Evolutionary conservation across 2,797 vertebrate genomes (phyloP), one percentile per base, ranked within the genome.

Genomic region (Danio aesculapii): DNA sequence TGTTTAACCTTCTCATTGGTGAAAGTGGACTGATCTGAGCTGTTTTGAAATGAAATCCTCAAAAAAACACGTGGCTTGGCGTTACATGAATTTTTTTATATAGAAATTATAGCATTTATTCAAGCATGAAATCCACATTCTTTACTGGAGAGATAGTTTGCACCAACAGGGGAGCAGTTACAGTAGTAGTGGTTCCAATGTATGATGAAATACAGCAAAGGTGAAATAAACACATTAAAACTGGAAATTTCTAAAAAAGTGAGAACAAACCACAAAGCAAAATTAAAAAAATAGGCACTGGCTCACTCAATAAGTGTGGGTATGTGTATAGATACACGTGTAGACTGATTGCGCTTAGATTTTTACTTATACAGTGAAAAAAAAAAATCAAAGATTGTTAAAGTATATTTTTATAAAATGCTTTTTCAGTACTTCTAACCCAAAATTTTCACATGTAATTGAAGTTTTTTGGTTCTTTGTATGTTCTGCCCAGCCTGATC

Each of bases 81-180:
- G 55, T 6, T 43, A 55, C 4, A 70, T n/a, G 4, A 6, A 9
- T 9, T 57, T 46, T 1, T 58, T 62, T 72, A 44, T 44, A 74
- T 11, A 46, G 17, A 66, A 77, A 53, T 62, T 1, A 39, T 9
- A 57, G 6, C 8, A 44, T 77, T 67, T 39, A 39, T 57, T 67
- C 41, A 67, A 67, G 17, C 75, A 53, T 57, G 14, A 53, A 58
- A 75, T 75, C 50, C 2, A 21, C 62, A 77, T 66, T 77, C 58
- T 75, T 66, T 43, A 75, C 21, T 41, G 41, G 14, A 17, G 39
- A 17, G 2, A 74, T 7, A 3, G 30, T 21, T 47, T 43, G 14
- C 49, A 53, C 13, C 49, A 70, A 70, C 6, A 39, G 8, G 6
- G 39, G 47, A 70, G 59, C 30, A 68, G 66, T 50, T 67, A 47